Evolutionary conservation across 2,797 vertebrate species (phyloP).

Genomic region (Amniataba percoides): DNA sequence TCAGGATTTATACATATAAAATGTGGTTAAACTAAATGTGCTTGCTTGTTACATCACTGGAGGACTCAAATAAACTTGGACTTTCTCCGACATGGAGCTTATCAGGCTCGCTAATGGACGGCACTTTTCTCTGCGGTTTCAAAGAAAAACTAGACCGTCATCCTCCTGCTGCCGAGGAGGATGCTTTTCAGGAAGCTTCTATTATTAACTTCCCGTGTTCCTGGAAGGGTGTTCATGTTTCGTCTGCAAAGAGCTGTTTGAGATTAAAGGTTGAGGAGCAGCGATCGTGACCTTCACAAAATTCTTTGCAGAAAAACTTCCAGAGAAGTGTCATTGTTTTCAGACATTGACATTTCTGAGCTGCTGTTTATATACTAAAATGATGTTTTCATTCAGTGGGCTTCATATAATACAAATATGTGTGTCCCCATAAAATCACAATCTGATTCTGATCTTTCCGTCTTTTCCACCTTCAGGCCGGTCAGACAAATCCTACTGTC

Average conservation of each 20-base stretch:
- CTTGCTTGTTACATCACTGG: neutral
- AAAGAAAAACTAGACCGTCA: neutral
- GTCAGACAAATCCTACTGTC: slow-evolving; percentile 92
- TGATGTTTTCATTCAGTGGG: no score
- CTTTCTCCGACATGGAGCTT: neutral
- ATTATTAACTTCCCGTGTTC: neutral
- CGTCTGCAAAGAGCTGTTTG: neutral
- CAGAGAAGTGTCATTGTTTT: no score
- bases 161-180: neutral
- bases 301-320: no score
- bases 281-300: neutral
- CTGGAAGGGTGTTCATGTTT: neutral
- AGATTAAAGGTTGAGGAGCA: neutral
- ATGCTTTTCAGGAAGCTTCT: neutral
- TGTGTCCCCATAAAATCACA: no score
- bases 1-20: neutral
- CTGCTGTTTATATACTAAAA: no score
- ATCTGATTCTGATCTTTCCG: neutral
- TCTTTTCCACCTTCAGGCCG: slow-evolving; percentile 86
- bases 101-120: slow-evolving; percentile 17
- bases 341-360: no score
- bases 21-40: neutral
- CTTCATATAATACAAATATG: no score
- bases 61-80: no score
- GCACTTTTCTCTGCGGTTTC: neutral